phyloP scores from a whole-genome alignment of 2,113 vertebrate genomes.

The Daubentonia madagascariensis region DNA sequence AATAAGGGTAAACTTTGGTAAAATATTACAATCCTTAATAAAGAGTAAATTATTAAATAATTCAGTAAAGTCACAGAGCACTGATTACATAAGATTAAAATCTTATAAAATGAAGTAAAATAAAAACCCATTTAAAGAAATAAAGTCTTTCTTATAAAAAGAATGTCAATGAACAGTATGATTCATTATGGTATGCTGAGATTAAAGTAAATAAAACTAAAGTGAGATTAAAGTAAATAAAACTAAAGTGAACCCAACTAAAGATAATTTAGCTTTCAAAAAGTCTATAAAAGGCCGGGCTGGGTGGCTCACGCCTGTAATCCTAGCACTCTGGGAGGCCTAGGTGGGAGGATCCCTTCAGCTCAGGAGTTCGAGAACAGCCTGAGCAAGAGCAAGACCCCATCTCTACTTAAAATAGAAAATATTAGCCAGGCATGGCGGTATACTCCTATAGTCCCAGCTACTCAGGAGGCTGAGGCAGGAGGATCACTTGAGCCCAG shows the following conservation, averaged over 20 bases:
- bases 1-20: background rate
- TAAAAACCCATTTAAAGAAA: background rate
- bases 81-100: background rate
- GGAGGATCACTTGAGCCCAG: too few species aligned
- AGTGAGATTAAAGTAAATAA: background rate
- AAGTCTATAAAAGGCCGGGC: background rate
- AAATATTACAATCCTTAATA: background rate
- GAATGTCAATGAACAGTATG: background rate
- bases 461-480: too few species aligned
- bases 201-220: background rate
- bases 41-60: conserved; percentile 5
- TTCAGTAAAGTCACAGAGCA: background rate
- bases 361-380: too few species aligned
- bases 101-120: background rate
- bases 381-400: too few species aligned
- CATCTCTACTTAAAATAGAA: too few species aligned
- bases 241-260: background rate
- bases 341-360: too few species aligned
- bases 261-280: conserved; percentile 25
- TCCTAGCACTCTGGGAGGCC: too few species aligned
- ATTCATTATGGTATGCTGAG: background rate
- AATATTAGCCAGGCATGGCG: too few species aligned
- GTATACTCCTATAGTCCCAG: too few species aligned
- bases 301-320: too few species aligned
- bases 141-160: background rate